These are phyloP conservation scores for Heliangelus exortis DNA, from an alignment of 2,797 vertebrate genomes.

Conservation along the genomic window DNA sequence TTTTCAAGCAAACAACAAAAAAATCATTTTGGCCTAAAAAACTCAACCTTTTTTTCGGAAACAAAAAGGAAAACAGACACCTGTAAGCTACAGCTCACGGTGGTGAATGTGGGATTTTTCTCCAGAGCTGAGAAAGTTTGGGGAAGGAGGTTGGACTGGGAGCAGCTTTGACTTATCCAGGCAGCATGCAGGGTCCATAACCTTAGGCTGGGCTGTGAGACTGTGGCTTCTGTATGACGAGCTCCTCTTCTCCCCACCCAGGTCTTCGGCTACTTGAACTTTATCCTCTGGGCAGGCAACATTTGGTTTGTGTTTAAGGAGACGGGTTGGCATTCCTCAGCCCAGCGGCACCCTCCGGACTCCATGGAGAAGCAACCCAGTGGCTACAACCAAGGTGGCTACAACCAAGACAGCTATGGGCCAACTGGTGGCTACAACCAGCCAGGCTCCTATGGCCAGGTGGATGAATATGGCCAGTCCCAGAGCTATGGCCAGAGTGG, in stretches of 20 bases:
- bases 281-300: conserved; percentile 98
- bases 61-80: neutral
- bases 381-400: conserved; percentile 85
- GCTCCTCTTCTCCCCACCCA: conserved; percentile 69
- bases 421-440: conserved; percentile 85
- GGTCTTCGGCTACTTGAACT: conserved; percentile 98
- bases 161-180: neutral
- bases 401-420: conserved; percentile 86
- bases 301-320: conserved; percentile 99
- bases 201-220: neutral
- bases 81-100: neutral
- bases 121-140: neutral
- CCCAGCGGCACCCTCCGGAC: conserved; percentile 81
- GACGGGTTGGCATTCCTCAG: conserved; percentile 93
- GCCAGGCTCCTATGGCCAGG: conserved; percentile 87
- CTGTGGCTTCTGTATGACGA: fast-evolving
- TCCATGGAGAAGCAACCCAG: conserved; percentile 87
- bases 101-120: neutral
- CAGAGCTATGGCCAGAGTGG: conserved; percentile 80
- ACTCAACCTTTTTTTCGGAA: neutral
- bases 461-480: conserved; percentile 83
- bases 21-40: neutral
- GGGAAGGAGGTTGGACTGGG: neutral
- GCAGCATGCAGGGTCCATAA: fast-evolving
- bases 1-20: neutral